Evolutionary conservation across 2,888 invertebrate genomes (phyloP), one percentile per base, ranked within the genome.

Genomic region (Acanthosepion lycidas): DNA sequence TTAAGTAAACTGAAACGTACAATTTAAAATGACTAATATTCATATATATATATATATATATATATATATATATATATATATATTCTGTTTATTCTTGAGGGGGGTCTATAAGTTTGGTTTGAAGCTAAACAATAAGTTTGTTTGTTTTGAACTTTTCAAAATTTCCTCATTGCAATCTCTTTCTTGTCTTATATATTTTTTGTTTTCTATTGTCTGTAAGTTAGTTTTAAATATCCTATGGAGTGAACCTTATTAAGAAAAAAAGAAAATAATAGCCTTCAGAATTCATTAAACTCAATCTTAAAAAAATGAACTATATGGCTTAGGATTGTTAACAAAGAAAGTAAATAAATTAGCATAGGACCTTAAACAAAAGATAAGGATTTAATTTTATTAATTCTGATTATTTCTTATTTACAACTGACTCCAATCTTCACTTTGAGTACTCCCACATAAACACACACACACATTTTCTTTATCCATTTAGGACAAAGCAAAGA

Each of bases 351-450:
- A n/a, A 33, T n/a, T 12, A n/a, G 12, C 4, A n/a, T 1, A 78
- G 33, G 33, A 15, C n/a, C n/a, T 78, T n/a, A 33, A 33, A n/a
- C 15, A 12, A 33, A 59, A 59, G 59, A 59, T 5, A 78, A 78
- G 33, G 78, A 12, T 78, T 78, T 15, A 33, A n/a, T 0, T 5
- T 15, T 20, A 59, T 20, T 20, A 78, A n/a, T 78, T 78, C 78
- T n/a, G 28, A n/a, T n/a, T 59, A 59, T 78, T n/a, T 28, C 78
- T 78, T n/a, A 4, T 78, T 78, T 78, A 78, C 8, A 3, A 78
- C n/a, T n/a, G 78, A 78, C 78, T 78, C 28, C 78, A 78, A 78
- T 78, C 78, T 78, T n/a, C 78, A n/a, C 78, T 78, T n/a, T 78
- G n/a, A 33, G n/a, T 33, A 78, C 33, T 18, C 12, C 18, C n/a